Evolutionary conservation across 2,797 vertebrate species (phyloP), one percentile per base, ranked within the genome.

Genomic region (Oreortyx pictus): DNA sequence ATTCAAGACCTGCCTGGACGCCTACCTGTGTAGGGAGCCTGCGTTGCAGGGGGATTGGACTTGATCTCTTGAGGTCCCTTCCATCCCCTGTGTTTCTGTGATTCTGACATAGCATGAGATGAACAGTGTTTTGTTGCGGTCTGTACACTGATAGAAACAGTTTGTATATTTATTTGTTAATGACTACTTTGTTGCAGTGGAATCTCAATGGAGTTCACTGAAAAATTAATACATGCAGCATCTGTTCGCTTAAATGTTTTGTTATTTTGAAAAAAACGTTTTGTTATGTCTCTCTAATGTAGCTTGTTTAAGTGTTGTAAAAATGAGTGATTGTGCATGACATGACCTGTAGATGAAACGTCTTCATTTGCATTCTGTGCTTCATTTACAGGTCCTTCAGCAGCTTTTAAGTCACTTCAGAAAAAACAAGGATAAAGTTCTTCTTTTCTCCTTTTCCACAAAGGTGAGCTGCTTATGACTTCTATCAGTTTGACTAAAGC

Each of bases 401-500:
- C 98, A 98, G 88, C 98, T 99, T 95, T 97, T 99, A 87, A 98
- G 97, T 95, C 98, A 98, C 95, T 99, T 98, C 92, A 96, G 85
- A 88, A 98, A 97, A 96, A 98, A 96, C 94, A 98, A 96, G 88
- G 98, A 99, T 96, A 99, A 99, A 98, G 96, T 99, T 71, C 98
- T 99, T 49, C 97, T 99, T 89, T 99, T 99, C 95, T 99, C 99
- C 47, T 98, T 98, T 87, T 99, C 99, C 39, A 99, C 99, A 35
- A 99, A 99, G 98, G 99, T 99, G 95, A 98, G 98, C 87, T 81
- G 57, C 3, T 3, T 95, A 14, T 84, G 35, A 66, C 76, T 67
- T 92, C 44, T 78, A 14, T 71, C 41, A 17, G 5, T 80, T 80
- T 95, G 47, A 43, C 54, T 6, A 2, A 31, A 74, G 7, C 49